A percentile compares a stretch with the other conserved stretches of the same genome.
Conservation (phyloP, 2,113 vertebrate genomes). For the Melanotaenia duboulayi region DNA sequence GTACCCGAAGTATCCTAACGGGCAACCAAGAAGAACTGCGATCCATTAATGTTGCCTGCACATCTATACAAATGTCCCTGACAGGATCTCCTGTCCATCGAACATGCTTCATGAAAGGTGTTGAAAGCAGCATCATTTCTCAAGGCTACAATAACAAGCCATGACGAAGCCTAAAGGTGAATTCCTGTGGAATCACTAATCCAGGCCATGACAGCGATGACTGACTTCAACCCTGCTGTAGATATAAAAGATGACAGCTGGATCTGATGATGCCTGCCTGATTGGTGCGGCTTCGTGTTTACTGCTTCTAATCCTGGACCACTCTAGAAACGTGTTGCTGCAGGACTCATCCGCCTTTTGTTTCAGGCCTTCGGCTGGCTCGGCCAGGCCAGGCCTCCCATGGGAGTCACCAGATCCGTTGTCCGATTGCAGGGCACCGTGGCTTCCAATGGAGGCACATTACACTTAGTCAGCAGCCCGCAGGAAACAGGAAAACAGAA, state of each 20-base stretch:
- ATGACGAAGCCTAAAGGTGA: neutral
- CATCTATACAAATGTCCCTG: neutral
- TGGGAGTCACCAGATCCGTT: slow-evolving; percentile 67
- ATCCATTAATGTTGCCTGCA: neutral
- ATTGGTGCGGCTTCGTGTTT: neutral
- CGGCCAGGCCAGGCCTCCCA: slow-evolving; percentile 5
- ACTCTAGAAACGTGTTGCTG: neutral
- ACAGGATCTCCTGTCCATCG: neutral
- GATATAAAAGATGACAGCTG: neutral
- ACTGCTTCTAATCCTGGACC: neutral
- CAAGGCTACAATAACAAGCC: neutral
- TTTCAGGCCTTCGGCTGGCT: neutral
- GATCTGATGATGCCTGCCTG: neutral
- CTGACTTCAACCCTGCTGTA: neutral
- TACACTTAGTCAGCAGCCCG: slow-evolving; percentile 76
- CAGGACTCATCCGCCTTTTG: neutral
- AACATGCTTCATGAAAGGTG: neutral
- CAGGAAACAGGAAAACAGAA: slow-evolving; percentile 75
- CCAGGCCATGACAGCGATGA: neutral
- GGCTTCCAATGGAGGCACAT: slow-evolving; percentile 56
- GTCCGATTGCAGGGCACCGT: slow-evolving; percentile 57
- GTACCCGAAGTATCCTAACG: neutral
- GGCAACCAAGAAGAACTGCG: neutral
- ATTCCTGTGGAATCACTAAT: neutral
- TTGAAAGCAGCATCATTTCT: neutral